These are phyloP conservation scores for Caenorhabditis sulstoni DNA, from an alignment of 2,888 invertebrate species.

Conservation along the genomic window DNA sequence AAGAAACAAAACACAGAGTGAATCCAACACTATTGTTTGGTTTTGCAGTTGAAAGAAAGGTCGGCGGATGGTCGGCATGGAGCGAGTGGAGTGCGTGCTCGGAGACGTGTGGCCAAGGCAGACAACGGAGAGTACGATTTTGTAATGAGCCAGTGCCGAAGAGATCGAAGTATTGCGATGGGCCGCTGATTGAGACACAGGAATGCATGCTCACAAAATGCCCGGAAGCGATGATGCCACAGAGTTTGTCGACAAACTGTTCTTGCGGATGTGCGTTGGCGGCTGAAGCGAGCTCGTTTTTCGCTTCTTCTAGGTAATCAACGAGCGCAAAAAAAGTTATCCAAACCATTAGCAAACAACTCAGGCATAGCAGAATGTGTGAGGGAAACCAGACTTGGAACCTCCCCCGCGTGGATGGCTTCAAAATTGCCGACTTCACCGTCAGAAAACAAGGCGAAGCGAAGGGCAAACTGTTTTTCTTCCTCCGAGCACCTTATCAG, in stretches of 20 bases:
- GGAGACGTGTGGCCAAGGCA: constrained; percentile 70
- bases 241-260: constrained; percentile 64
- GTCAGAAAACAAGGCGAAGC: constrained; percentile 60
- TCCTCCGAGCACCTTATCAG: constrained; percentile 63
- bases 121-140: constrained; percentile 66
- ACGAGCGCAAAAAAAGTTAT: too few relatives aligned
- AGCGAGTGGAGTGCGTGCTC: constrained; percentile 70
- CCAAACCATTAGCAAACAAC: background rate
- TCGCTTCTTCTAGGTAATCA: constrained; percentile 67
- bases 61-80: constrained; percentile 75
- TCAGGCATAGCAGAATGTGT: constrained; percentile 51
- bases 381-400: constrained; percentile 67
- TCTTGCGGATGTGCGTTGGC: constrained; percentile 71
- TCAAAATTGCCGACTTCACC: constrained; percentile 60
- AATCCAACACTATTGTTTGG: constrained; percentile 30
- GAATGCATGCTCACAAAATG: constrained; percentile 65
- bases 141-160: constrained; percentile 73
- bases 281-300: constrained; percentile 66
- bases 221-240: constrained; percentile 67
- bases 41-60: constrained; percentile 71
- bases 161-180: constrained; percentile 71
- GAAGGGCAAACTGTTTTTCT: constrained; percentile 66
- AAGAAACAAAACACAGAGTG: constrained; percentile 13
- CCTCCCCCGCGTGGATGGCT: constrained; percentile 34
- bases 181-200: constrained; percentile 68